These are phyloP conservation scores for Campoplex capitator DNA, from an alignment of 2,888 invertebrate species.

Conservation along the genomic window DNA sequence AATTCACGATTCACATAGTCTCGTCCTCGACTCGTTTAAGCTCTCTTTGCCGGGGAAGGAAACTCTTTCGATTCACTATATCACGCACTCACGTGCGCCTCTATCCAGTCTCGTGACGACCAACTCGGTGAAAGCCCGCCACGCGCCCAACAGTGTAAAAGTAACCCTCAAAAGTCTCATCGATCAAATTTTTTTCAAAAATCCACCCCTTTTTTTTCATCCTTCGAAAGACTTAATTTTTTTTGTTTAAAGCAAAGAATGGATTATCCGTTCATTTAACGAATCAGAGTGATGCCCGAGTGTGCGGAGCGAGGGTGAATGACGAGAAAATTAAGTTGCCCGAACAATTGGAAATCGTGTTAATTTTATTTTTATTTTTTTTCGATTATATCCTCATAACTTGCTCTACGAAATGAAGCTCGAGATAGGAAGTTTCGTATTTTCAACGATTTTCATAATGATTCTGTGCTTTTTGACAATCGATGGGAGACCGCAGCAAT, in stretches of 20 bases:
- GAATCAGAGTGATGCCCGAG: not conserved
- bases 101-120: conserved; percentile 65
- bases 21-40: conserved; percentile 51
- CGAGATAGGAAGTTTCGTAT: conserved; percentile 26
- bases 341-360: not conserved
- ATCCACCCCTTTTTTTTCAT: not conserved
- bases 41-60: conserved; percentile 48
- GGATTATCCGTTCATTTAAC: conserved; percentile 23
- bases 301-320: not conserved
- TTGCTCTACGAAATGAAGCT: not conserved
- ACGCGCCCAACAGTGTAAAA: conserved; percentile 30
- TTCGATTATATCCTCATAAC: not conserved
- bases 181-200: conserved; percentile 1
- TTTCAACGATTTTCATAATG: conserved; percentile 31
- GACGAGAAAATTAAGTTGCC: not conserved
- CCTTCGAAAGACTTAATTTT: not conserved
- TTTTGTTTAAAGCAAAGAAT: conserved; percentile 4
- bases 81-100: conserved; percentile 65
- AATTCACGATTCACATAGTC: conserved; percentile 61
- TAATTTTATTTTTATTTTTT: not conserved
- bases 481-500: conserved; percentile 58
- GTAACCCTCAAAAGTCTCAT: conserved; percentile 4
- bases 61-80: conserved; percentile 62
- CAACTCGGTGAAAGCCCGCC: conserved; percentile 52
- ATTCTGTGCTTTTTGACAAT: conserved; percentile 37